Percentiles rank a stretch among this genome's conserved stretches.
These are phyloP conservation scores for Drosophila tani DNA, from an alignment of 1,140 invertebrate genomes.

Conservation along the genomic window DNA sequence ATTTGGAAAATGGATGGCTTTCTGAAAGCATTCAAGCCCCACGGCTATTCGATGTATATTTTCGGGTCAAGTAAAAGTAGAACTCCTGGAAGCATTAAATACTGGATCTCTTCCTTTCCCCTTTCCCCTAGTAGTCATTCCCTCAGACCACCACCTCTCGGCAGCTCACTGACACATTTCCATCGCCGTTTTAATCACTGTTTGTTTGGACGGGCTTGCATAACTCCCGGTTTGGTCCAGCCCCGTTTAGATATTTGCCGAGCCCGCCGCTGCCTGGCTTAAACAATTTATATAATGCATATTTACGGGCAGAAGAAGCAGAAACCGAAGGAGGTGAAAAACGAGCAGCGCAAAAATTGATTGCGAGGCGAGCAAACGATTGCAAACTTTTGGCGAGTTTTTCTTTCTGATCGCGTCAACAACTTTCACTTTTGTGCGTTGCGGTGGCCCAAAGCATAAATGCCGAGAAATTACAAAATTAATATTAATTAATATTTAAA, in stretches of 20 bases:
- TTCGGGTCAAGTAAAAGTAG: constrained; percentile 48
- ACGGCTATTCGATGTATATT: not conserved
- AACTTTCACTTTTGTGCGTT: constrained; percentile 73
- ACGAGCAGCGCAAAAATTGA: constrained; percentile 53
- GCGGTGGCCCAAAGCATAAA: constrained; percentile 40
- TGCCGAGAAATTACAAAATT: constrained; percentile 66
- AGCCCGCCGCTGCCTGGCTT: constrained; percentile 26
- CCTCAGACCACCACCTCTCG: not conserved
- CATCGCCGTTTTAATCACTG: constrained; percentile 11
- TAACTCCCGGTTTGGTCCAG: constrained; percentile 46
- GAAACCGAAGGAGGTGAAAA: constrained; percentile 33
- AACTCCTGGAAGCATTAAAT: constrained; percentile 7
- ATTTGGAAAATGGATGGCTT: constrained; percentile 38
- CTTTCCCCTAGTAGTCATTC: not conserved
- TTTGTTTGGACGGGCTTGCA: constrained; percentile 11
- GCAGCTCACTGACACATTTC: constrained; percentile 24
- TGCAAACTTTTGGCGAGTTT: constrained; percentile 63
- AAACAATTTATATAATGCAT: constrained; percentile 74
- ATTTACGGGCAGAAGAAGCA: constrained; percentile 47
- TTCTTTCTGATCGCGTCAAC: constrained; percentile 69
- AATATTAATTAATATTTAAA: constrained; percentile 77
- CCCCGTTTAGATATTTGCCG: constrained; percentile 30
- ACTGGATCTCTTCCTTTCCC: not conserved
- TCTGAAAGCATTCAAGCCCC: constrained; percentile 32
- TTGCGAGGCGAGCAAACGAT: constrained; percentile 49